These are phyloP conservation scores for Salvelinus sp. DNA, from an alignment of 2,113 vertebrate species.

Conservation along the genomic window DNA sequence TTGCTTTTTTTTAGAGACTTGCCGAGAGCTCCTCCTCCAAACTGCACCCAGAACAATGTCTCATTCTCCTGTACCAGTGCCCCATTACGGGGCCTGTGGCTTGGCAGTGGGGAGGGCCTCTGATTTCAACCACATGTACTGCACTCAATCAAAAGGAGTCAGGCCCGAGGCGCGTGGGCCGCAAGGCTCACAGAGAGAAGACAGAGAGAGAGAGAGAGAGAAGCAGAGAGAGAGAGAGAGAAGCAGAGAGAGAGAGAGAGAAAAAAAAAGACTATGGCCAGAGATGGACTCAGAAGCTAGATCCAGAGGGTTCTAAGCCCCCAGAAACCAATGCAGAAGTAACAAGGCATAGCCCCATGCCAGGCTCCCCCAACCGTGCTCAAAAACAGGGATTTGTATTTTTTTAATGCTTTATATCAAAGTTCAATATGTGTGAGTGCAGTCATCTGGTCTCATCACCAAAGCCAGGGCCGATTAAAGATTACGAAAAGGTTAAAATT, in stretches of 20 bases:
- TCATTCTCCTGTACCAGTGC: slow-evolving; percentile 83
- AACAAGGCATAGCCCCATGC: too few species aligned
- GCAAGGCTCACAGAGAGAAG: slow-evolving; percentile 75
- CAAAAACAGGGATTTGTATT: slow-evolving; percentile 28
- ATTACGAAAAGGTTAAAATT: slow-evolving; percentile 50
- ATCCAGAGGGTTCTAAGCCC: slow-evolving; percentile 10
- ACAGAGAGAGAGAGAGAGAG: not conserved
- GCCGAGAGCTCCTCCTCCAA: slow-evolving; percentile 53
- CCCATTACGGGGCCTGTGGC: slow-evolving; percentile 83
- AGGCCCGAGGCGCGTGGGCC: too few species aligned
- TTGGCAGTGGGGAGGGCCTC: slow-evolving; percentile 85
- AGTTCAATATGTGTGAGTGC: slow-evolving; percentile 7
- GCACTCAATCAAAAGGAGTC: slow-evolving; percentile 84
- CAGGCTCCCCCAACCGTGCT: not conserved
- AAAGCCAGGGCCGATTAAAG: slow-evolving; percentile 13
- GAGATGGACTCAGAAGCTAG: not conserved
- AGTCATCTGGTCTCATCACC: slow-evolving; percentile 12
- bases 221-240: slow-evolving; percentile 29
- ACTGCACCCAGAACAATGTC: slow-evolving; percentile 83
- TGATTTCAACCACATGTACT: slow-evolving; percentile 98
- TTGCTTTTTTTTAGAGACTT: slow-evolving; percentile 12
- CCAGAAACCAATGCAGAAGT: slow-evolving; percentile 42
- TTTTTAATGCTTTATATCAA: slow-evolving; percentile 15
- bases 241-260: slow-evolving; percentile 14
- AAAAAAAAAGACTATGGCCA: too few species aligned